These are phyloP conservation scores for Brachionichthys hirsutus DNA, from an alignment of 2,113 vertebrate genomes.

Conservation along the genomic window DNA sequence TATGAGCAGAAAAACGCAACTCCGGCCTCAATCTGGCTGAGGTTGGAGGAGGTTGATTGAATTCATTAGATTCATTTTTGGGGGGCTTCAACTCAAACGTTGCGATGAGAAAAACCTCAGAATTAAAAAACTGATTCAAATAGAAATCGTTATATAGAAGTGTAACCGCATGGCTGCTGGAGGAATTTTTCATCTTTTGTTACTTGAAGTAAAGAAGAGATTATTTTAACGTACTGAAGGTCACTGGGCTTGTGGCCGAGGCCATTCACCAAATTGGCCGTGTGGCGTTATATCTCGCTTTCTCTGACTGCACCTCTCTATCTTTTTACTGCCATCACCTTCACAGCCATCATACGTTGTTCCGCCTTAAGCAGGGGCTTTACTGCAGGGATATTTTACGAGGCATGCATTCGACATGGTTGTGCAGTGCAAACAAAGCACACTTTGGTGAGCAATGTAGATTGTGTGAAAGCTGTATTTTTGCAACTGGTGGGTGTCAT, in stretches of 20 bases:
- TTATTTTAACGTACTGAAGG: conserved; percentile 42
- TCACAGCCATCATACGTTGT: background rate
- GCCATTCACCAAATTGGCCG: conserved; percentile 18
- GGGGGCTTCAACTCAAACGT: too few relatives aligned
- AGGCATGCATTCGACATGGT: too few relatives aligned
- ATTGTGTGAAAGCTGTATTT: conserved; percentile 6
- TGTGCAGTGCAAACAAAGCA: background rate
- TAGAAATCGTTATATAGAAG: conserved; percentile 2
- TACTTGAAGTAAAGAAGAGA: conserved; percentile 20
- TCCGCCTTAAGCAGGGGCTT: background rate
- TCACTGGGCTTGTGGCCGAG: conserved; percentile 36
- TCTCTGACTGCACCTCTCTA: background rate
- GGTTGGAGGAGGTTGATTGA: conserved; percentile 7
- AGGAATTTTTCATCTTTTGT: conserved; percentile 11
- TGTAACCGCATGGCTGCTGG: conserved; percentile 2
- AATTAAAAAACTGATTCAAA: background rate
- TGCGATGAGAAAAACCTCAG: background rate
- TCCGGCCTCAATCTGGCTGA: conserved; percentile 28
- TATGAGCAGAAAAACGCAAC: conserved; percentile 1
- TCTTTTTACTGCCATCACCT: conserved; percentile 7
- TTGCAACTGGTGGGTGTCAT: conserved; percentile 7
- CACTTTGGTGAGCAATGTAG: background rate
- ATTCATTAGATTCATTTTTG: background rate
- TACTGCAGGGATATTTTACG: too few relatives aligned
- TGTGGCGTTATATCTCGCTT: background rate